phyloP scores from a whole-genome alignment of 2,888 invertebrate species.

The Unio delphinus region DNA sequence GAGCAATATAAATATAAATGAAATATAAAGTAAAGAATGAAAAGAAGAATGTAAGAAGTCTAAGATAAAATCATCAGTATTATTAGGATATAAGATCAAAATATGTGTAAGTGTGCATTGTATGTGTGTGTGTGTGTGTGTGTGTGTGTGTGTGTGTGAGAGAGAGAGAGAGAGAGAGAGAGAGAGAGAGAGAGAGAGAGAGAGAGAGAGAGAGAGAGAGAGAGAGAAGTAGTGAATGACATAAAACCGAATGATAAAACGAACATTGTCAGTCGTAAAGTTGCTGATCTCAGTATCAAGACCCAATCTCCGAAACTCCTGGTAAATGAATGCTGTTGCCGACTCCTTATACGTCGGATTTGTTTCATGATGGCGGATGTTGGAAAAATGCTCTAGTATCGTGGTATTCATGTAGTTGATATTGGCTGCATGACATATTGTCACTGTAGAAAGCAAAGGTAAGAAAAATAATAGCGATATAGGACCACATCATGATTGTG shows the following conservation, averaged over 20 bases:
- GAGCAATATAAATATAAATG: no score
- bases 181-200: no score
- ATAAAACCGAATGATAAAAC: slow-evolving; percentile 1
- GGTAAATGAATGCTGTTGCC: slow-evolving; percentile 12
- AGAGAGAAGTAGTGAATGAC: neutral
- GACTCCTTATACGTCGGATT: slow-evolving; percentile 12
- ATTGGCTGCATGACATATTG: slow-evolving; percentile 9
- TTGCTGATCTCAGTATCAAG: slow-evolving; percentile 19
- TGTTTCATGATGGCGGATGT: slow-evolving; percentile 21
- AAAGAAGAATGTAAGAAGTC: no score
- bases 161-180: no score
- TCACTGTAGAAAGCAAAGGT: neutral
- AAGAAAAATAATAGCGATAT: no score
- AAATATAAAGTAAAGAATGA: no score
- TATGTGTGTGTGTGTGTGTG: no score
- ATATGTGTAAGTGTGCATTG: neutral
- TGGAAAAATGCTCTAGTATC: slow-evolving; percentile 17
- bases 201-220: no score
- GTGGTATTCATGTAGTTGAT: slow-evolving; percentile 12
- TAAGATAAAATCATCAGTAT: no score
- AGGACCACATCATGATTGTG: no score
- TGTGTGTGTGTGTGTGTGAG: no score
- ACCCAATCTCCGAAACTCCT: slow-evolving; percentile 22
- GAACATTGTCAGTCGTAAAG: slow-evolving; percentile 9
- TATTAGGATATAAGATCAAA: no score